Base-by-base conservation (phyloP, 2,113 vertebrate genomes). In the Nothocercus julius region DNA sequence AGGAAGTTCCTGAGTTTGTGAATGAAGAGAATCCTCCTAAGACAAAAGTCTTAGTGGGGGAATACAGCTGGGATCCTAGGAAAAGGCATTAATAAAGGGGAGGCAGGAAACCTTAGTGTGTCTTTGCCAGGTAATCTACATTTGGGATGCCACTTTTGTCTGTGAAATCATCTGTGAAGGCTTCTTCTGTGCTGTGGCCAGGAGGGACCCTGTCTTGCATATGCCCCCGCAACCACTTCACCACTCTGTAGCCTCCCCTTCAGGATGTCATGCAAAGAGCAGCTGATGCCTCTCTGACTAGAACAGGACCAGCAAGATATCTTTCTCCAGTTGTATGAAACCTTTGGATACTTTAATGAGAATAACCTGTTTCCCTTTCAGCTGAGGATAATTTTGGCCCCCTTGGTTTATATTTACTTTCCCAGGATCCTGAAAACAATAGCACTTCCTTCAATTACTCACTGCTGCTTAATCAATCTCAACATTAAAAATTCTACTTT, bases 351-450 rank as follows among this genome's bases (percentile, higher is more conserved):
- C 7, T 86, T 24, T 32, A 56, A 3, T 15, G 38, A 7, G 21
- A 81, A 59, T 38, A 93, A 78, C 5, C 16, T 24, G 12, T 51
- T 34, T 78, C 84, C 21, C 47, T 81, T 68, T 44, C 20, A 72
- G 19, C 16, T 87, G 61, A 54, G 10, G 30, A 49, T 72, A 10
- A 62, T 27, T 92, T 72, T 92, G 13, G 3, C 27, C 32, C 14
- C 14, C 21, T 51, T 83, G 61, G 30, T 42, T 90, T 32, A n/a
- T 90, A 86, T 93, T 92, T 96, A 83, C 34, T 90, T 93, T 90
- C 77, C 61, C 73, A 79, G 83, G 61, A 78, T 76, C 58, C 81
- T 75, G 70, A 92, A 84, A 34, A 93, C 89, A 95, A 86, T 72
- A 68, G 30, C 1, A 2, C 63, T 96, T 96, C 77, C 83, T 94